Evolutionary conservation across 2,797 vertebrate species (phyloP).

Genomic region (Amphiprion clarkii): DNA sequence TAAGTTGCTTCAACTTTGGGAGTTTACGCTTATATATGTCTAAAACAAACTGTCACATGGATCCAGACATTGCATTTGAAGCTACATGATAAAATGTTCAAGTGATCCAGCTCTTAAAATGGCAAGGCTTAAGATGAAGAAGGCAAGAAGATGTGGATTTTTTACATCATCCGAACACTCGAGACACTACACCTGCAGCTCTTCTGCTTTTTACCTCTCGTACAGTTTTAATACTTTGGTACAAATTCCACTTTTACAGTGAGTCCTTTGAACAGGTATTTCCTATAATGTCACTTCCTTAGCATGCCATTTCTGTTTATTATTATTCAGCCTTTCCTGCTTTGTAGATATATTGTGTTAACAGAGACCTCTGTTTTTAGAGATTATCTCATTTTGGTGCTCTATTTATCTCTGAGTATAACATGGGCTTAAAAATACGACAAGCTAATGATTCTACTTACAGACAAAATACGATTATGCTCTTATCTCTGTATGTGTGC

Average conservation of each 20-base stretch:
- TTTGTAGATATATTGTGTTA: neutral
- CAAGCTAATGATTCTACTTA: slow-evolving; percentile 1
- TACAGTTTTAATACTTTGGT: slow-evolving; percentile 8
- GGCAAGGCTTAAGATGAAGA: neutral
- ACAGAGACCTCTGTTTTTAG: slow-evolving; percentile 10
- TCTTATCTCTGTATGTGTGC: slow-evolving; percentile 21
- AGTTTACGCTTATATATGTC: too few relatives aligned
- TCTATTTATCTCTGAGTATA: neutral
- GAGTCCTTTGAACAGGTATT: slow-evolving; percentile 51
- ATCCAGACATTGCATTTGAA: too few relatives aligned
- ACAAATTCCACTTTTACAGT: slow-evolving; percentile 28
- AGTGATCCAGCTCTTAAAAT: neutral
- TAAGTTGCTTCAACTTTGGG: too few relatives aligned
- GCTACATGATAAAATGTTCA: neutral
- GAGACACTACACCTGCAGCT: neutral
- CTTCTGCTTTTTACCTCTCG: slow-evolving; percentile 24
- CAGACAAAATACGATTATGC: slow-evolving; percentile 26
- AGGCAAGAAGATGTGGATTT: neutral
- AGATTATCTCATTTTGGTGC: neutral
- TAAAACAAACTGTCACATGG: too few relatives aligned
- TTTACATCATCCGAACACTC: slow-evolving; percentile 23
- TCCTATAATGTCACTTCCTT: slow-evolving; percentile 55
- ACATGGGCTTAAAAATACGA: neutral
- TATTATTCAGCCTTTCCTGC: slow-evolving; percentile 25
- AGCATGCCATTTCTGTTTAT: slow-evolving; percentile 22